Evolutionary conservation across 2,797 vertebrate genomes (phyloP).

Genomic region (Erethizon dorsatum): DNA sequence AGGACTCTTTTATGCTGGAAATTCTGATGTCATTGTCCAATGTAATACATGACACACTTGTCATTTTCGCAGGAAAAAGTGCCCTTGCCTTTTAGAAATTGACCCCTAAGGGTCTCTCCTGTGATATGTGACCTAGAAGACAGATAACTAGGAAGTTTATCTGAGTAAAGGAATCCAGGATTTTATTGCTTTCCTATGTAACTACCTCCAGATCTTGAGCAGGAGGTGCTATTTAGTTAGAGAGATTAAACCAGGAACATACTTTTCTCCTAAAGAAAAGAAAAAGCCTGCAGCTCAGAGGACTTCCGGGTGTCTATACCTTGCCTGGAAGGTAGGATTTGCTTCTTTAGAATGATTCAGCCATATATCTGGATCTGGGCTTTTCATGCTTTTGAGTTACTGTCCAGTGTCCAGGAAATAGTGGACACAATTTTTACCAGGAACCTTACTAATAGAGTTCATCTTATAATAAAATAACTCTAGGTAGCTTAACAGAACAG

Average conservation of each 20-base stretch:
- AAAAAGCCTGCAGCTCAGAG: constrained; percentile 18
- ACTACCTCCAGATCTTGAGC: constrained; percentile 67
- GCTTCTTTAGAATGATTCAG: constrained; percentile 57
- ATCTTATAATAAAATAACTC: not conserved
- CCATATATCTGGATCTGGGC: not conserved
- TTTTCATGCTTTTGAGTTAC: constrained; percentile 26
- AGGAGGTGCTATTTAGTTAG: constrained; percentile 78
- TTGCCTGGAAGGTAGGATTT: constrained; percentile 76
- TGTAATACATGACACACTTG: constrained; percentile 85
- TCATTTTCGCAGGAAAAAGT: constrained; percentile 86
- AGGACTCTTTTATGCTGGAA: constrained; percentile 85
- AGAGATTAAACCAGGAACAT: constrained; percentile 72
- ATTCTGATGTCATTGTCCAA: constrained; percentile 87
- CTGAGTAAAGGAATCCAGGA: constrained; percentile 80
- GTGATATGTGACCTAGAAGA: constrained; percentile 84
- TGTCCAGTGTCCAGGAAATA: not conserved
- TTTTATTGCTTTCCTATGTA: constrained; percentile 81
- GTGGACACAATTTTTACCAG: not conserved
- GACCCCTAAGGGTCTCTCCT: constrained; percentile 85
- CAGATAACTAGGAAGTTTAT: constrained; percentile 79
- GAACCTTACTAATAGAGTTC: not conserved
- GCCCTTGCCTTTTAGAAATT: constrained; percentile 83
- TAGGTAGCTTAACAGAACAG: not conserved
- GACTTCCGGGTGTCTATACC: constrained; percentile 80
- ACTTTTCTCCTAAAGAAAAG: constrained; percentile 72